phyloP scores from a whole-genome alignment of 2,888 invertebrate species.

The Tetragonula carbonaria region DNA sequence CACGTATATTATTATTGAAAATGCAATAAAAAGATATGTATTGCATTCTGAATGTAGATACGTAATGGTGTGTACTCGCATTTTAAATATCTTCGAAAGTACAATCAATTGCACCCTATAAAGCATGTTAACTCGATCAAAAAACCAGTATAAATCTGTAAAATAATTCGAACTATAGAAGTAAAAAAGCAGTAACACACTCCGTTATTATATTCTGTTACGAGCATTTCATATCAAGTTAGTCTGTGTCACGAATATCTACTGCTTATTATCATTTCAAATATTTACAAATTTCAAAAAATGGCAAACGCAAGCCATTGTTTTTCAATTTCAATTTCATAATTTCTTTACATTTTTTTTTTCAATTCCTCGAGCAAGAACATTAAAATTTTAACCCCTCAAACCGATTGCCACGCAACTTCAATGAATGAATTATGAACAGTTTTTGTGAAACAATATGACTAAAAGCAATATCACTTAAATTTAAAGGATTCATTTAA shows the following conservation, averaged over 20 bases:
- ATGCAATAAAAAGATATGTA: conserved; percentile 27
- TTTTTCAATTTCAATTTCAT: conserved; percentile 71
- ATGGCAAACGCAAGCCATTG: conserved; percentile 74
- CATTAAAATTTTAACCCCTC: conserved; percentile 64
- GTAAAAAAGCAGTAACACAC: conserved; percentile 50
- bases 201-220: conserved; percentile 33
- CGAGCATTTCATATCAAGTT: conserved; percentile 49
- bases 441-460: conserved; percentile 50
- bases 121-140: conserved; percentile 66
- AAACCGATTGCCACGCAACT: conserved; percentile 42
- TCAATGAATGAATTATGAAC: conserved; percentile 48
- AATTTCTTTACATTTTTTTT: conserved; percentile 39
- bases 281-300: conserved; percentile 67
- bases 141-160: conserved; percentile 58
- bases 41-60: conserved; percentile 48
- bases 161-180: conserved; percentile 49
- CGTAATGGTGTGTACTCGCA: conserved; percentile 36
- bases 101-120: conserved; percentile 38
- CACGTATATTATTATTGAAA: conserved; percentile 24
- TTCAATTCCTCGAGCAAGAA: conserved; percentile 57
- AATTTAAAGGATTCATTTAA: conserved; percentile 46
- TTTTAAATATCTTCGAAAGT: conserved; percentile 39
- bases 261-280: conserved; percentile 49
- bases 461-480: conserved; percentile 58
- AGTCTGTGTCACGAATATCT: conserved; percentile 52